These are phyloP conservation scores for Vireo altiloquus DNA, from an alignment of 2,113 vertebrate species.

Conservation along the genomic window DNA sequence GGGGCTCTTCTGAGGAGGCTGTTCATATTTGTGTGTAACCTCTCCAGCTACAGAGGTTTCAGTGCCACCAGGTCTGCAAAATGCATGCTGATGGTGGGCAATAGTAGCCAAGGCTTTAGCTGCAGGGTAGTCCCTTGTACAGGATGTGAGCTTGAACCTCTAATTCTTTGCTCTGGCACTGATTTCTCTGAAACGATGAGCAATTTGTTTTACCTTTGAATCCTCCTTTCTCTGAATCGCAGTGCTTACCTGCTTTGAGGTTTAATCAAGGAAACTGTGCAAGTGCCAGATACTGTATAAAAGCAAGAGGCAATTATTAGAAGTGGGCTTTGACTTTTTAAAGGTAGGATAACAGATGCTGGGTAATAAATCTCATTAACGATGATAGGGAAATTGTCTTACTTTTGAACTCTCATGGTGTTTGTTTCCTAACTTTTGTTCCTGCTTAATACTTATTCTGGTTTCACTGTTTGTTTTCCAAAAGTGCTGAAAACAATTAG, in stretches of 20 bases:
- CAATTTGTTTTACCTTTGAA: conserved; percentile 17
- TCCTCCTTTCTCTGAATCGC: conserved; percentile 23
- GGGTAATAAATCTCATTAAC: conserved; percentile 42
- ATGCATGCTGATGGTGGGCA: not conserved
- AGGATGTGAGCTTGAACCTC: not conserved
- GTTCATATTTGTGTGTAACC: not conserved
- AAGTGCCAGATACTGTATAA: conserved; percentile 32
- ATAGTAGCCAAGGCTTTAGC: not conserved
- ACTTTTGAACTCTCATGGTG: not conserved
- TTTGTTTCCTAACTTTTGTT: not conserved
- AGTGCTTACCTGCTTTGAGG: conserved; percentile 44
- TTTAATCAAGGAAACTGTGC: conserved; percentile 45
- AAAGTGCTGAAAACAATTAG: conserved; percentile 12
- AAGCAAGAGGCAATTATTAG: conserved; percentile 51
- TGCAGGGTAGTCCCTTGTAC: not conserved
- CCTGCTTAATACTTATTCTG: not conserved
- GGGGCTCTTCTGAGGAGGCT: not conserved
- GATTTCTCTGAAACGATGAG: not conserved
- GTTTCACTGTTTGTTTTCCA: not conserved
- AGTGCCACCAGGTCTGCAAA: not conserved
- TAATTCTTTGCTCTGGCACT: not conserved
- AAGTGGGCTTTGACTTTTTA: conserved; percentile 56
- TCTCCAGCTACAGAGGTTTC: not conserved
- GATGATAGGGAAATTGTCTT: conserved; percentile 1
- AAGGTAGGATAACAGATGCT: conserved; percentile 29